These are phyloP conservation scores for Hiodon alosoides DNA, from an alignment of 2,113 vertebrate genomes.

Conservation along the genomic window DNA sequence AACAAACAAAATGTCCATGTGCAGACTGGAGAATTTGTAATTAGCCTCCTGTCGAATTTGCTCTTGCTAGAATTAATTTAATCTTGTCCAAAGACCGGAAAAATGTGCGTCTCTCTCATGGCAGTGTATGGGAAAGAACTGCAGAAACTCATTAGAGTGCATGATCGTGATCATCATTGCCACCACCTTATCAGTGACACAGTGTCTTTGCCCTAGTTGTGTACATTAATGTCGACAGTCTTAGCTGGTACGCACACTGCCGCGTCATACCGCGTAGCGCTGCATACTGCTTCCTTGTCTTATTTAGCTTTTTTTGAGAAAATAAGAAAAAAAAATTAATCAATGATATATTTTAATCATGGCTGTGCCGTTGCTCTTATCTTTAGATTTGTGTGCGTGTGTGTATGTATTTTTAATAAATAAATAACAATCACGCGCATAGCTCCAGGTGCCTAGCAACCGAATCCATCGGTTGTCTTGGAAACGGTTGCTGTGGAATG, in stretches of 20 bases:
- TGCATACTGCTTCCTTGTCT: neutral
- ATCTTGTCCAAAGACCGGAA: conserved; percentile 6
- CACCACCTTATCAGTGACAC: neutral
- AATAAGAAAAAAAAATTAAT: neutral
- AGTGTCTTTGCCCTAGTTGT: neutral
- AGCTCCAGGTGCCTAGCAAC: conserved; percentile 73
- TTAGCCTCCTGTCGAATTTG: conserved; percentile 10
- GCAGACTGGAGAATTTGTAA: neutral
- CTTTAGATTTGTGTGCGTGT: conserved; percentile 27
- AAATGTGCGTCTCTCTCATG: conserved; percentile 40
- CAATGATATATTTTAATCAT: neutral
- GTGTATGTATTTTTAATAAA: conserved; percentile 61
- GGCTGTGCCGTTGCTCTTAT: neutral
- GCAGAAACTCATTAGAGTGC: conserved; percentile 49
- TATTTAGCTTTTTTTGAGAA: no score
- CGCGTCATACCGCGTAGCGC: neutral
- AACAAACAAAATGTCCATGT: neutral
- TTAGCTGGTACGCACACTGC: neutral
- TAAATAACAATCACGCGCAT: conserved; percentile 71
- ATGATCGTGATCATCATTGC: conserved; percentile 10
- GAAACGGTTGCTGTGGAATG: conserved; percentile 73
- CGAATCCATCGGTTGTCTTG: conserved; percentile 64
- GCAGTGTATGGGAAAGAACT: conserved; percentile 40
- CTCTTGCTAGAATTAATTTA: conserved; percentile 8
- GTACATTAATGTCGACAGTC: neutral